Evolutionary conservation across 2,113 vertebrate species (phyloP).

Genomic region (Atractosteus spatula): DNA sequence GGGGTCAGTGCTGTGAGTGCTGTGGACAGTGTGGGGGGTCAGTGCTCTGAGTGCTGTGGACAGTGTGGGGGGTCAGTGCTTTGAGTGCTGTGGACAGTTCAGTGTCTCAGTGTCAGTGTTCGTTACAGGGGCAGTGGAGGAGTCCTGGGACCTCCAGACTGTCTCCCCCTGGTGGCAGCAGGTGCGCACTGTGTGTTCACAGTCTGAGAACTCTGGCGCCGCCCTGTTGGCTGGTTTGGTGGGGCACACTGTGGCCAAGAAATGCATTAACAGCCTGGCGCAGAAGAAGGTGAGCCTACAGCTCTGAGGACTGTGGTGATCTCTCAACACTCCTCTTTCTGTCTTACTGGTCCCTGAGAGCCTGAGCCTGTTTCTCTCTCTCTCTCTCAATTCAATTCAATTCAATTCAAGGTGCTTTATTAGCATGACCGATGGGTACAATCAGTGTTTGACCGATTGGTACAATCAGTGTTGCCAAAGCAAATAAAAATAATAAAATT

Average conservation of each 20-base stretch:
- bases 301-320: too few species aligned
- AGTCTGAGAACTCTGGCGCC: slow-evolving; percentile 79
- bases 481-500: too few species aligned
- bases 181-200: slow-evolving; percentile 80
- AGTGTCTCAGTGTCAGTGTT: slow-evolving; percentile 7
- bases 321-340: too few species aligned
- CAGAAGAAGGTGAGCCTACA: slow-evolving; percentile 72
- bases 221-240: slow-evolving; percentile 83
- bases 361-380: too few species aligned
- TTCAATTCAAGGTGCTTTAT: too few species aligned
- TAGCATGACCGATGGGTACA: too few species aligned
- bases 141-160: slow-evolving; percentile 85
- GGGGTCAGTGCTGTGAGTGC: too few species aligned
- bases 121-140: slow-evolving; percentile 76
- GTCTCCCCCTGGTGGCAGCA: slow-evolving; percentile 97
- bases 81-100: neutral
- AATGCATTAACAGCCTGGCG: slow-evolving; percentile 66
- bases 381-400: too few species aligned
- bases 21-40: neutral
- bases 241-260: slow-evolving; percentile 75
- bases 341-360: too few species aligned
- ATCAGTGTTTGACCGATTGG: too few species aligned
- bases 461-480: too few species aligned
- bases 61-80: too few species aligned
- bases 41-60: slow-evolving; percentile 2